Base-by-base conservation (phyloP, 1,140 invertebrate species). In the Apis dorsata region DNA sequence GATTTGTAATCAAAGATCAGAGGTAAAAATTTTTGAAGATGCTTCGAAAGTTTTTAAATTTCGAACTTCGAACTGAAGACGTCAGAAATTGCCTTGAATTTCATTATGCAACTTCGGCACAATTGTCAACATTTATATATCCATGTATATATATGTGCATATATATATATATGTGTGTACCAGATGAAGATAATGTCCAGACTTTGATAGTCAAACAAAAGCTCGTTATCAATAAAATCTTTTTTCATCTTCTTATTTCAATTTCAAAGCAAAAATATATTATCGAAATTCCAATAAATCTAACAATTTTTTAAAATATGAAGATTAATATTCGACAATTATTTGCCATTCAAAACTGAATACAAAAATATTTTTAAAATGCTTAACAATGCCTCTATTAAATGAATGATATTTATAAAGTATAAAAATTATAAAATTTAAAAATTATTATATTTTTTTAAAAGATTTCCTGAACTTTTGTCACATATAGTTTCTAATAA, bases 191-290 rank as follows among this genome's bases (percentile, higher is more conserved):
- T 62, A 62, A 69, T 51, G 49, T 51, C 10, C 44, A 51, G 34
- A 13, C 44, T 13, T n/a, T 69, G 66, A 69, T 69, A 13, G 44
- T 69, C 44, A 69, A 69, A 51, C 19, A 34, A n/a, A 19, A 5
- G 28, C 44, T 69, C 21, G 21, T 69, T 69, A 69, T 69, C 66
- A 21, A 69, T 69, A 21, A 69, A 49, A 69, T 69, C 66, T 69
- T 19, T 0, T 12, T 34, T 49, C 10, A 11, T 21, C 21, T 49
- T 44, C 44, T n/a, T 9, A 1, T 62, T 19, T 19, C 60, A 11
- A 19, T 68, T 49, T 11, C 4, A n/a, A 2, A 49, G 34, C 8
- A 44, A 68, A 44, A 44, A 2, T 11, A 21, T 2, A 19, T 13
- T 15, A 13, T 44, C 34, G 0, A 44, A 44, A 44, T 44, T 44